phyloP scores from a whole-genome alignment of 2,113 vertebrate species.

The Pagrus major region DNA sequence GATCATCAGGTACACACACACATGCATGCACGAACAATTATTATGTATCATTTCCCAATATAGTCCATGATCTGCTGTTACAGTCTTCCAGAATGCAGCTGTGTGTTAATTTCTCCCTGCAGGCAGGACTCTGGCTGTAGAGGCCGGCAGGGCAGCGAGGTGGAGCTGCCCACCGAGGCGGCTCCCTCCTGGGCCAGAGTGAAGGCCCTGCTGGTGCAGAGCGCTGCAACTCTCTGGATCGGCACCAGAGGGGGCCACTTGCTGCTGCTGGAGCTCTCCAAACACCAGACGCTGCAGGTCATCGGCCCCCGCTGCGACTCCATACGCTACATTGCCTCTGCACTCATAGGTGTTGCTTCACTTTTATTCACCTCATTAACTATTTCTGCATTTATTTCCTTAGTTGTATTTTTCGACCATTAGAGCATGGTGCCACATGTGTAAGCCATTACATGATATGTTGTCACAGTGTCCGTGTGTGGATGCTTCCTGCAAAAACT shows the following conservation, averaged over 20 bases:
- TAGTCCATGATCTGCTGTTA: too few relatives aligned
- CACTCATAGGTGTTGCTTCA: conserved; percentile 84
- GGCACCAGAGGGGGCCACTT: conserved; percentile 93
- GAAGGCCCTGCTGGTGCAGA: conserved; percentile 92
- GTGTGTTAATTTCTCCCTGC: neutral
- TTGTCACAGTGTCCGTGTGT: neutral
- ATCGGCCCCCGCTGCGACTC: conserved; percentile 87
- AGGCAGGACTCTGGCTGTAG: conserved; percentile 81
- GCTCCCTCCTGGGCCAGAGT: conserved; percentile 84
- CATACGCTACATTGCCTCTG: conserved; percentile 86
- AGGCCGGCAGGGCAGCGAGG: conserved; percentile 64
- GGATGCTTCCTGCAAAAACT: neutral
- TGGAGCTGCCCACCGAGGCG: conserved; percentile 2
- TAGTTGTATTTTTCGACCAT: neutral
- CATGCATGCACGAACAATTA: neutral
- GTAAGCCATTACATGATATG: too few relatives aligned
- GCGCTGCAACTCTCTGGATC: conserved; percentile 90
- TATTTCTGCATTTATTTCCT: neutral
- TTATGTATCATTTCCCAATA: too few relatives aligned
- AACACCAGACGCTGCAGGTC: conserved; percentile 86
- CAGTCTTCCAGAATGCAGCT: neutral
- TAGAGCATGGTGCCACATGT: neutral
- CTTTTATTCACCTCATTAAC: neutral
- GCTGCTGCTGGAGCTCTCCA: conserved; percentile 91
- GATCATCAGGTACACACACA: conserved; percentile 87